These are phyloP conservation scores for Acrossocheilus wenchowensis DNA, from an alignment of 2,797 vertebrate genomes.

Conservation along the genomic window DNA sequence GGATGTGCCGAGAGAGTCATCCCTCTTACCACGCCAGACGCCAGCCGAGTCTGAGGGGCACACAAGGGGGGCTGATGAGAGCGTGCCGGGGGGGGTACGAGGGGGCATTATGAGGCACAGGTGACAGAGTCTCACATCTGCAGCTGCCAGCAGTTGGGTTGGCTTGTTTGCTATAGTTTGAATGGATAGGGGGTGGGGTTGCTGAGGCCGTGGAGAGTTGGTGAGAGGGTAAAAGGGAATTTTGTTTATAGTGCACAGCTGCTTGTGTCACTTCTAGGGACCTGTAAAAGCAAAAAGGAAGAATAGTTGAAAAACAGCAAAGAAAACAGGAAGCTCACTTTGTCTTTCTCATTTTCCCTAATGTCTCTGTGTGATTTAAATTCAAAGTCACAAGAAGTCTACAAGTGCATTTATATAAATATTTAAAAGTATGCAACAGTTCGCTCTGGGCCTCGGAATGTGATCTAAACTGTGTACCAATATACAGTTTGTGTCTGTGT, in stretches of 20 bases:
- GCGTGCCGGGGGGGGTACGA: constrained; percentile 55
- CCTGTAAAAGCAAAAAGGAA: constrained; percentile 81
- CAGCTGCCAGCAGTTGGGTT: constrained; percentile 80
- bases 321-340: constrained; percentile 75
- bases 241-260: constrained; percentile 93
- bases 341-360: constrained; percentile 29
- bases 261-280: constrained; percentile 88
- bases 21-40: constrained; percentile 82
- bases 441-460: neutral
- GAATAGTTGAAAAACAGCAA: constrained; percentile 78
- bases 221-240: constrained; percentile 78
- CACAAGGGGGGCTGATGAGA: constrained; percentile 74
- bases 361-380: constrained; percentile 14
- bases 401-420: neutral
- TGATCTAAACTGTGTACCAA: neutral
- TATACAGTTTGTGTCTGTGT: neutral
- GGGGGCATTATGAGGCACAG: constrained; percentile 86
- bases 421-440: neutral
- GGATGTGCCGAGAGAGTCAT: constrained; percentile 85
- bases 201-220: constrained; percentile 73
- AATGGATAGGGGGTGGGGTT: constrained; percentile 46
- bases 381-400: neutral
- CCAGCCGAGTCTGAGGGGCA: constrained; percentile 85
- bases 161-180: constrained; percentile 56
- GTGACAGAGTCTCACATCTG: constrained; percentile 92